Evolutionary conservation across 1,140 invertebrate genomes (phyloP).

Genomic region (Drosophila pachea): DNA sequence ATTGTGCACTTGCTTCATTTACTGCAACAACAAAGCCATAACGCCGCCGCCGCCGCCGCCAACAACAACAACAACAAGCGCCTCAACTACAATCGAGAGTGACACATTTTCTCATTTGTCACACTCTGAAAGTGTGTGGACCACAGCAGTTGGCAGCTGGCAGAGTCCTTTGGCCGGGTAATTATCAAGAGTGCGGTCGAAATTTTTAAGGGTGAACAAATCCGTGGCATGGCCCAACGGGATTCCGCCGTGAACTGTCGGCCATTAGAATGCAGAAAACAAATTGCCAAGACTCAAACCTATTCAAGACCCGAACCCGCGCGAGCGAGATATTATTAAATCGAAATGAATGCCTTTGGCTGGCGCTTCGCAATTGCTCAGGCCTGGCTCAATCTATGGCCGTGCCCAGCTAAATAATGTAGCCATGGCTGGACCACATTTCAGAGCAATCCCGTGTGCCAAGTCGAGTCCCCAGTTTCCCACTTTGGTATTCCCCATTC

Average conservation of each 20-base stretch:
- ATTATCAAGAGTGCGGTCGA: slow-evolving; percentile 39
- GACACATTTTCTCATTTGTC: slow-evolving; percentile 38
- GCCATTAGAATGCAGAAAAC: slow-evolving; percentile 12
- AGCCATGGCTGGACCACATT: neutral
- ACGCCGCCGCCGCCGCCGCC: no score
- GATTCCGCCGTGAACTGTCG: slow-evolving; percentile 19
- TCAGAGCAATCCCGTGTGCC: neutral
- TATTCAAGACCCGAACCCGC: no score
- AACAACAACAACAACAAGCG: slow-evolving; percentile 12
- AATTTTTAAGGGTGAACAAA: slow-evolving; percentile 12
- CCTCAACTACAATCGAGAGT: slow-evolving; percentile 5
- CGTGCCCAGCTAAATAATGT: no score
- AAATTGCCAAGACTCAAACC: neutral
- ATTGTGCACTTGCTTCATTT: slow-evolving; percentile 73
- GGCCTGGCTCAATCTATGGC: no score
- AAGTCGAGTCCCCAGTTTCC: neutral
- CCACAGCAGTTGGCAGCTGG: slow-evolving; percentile 54
- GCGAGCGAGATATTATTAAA: no score
- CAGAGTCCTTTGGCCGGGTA: slow-evolving; percentile 33
- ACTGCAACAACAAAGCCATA: slow-evolving; percentile 37
- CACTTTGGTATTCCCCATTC: neutral
- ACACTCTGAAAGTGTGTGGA: slow-evolving; percentile 48
- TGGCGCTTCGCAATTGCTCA: no score
- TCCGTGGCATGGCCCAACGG: slow-evolving; percentile 8
- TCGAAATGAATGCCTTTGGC: no score